These are phyloP conservation scores for Heptranchias perlo DNA, from an alignment of 2,113 vertebrate genomes.

Conservation along the genomic window DNA sequence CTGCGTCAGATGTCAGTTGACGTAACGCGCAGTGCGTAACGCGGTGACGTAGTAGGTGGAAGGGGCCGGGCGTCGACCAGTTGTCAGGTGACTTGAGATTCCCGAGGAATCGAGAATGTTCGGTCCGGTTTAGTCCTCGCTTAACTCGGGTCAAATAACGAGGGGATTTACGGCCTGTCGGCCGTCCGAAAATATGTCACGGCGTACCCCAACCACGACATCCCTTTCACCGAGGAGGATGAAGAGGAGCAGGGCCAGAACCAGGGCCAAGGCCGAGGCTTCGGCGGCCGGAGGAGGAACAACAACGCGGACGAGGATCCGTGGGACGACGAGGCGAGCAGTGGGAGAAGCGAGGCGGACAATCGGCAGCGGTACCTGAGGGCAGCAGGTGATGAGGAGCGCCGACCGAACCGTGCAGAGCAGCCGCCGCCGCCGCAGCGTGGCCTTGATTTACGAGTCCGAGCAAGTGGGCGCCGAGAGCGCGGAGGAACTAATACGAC, in stretches of 20 bases:
- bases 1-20: too few relatives aligned
- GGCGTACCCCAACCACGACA: constrained; percentile 69
- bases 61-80: accelerated
- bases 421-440: constrained; percentile 66
- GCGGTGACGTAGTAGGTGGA: neutral
- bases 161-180: neutral
- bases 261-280: constrained; percentile 46
- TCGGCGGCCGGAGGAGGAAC: neutral
- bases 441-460: constrained; percentile 74
- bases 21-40: too few relatives aligned
- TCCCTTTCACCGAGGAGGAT: constrained; percentile 78
- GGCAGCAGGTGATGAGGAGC: constrained; percentile 74
- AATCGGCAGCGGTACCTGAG: constrained; percentile 63
- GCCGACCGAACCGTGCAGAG: constrained; percentile 75
- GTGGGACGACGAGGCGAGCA: too few relatives aligned
- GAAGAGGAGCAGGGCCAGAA: constrained; percentile 58
- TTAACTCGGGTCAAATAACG: neutral
- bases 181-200: neutral
- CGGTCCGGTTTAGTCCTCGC: neutral
- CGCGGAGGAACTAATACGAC: constrained; percentile 86
- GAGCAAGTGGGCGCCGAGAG: constrained; percentile 83
- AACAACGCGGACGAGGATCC: too few relatives aligned
- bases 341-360: constrained; percentile 46
- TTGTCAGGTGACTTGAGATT: neutral
- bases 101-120: too few relatives aligned